A percentile compares a stretch with the other conserved stretches of the same genome.
These are phyloP conservation scores for Eupithecia tripunctaria DNA, from an alignment of 2,888 invertebrate genomes.

Conservation along the genomic window DNA sequence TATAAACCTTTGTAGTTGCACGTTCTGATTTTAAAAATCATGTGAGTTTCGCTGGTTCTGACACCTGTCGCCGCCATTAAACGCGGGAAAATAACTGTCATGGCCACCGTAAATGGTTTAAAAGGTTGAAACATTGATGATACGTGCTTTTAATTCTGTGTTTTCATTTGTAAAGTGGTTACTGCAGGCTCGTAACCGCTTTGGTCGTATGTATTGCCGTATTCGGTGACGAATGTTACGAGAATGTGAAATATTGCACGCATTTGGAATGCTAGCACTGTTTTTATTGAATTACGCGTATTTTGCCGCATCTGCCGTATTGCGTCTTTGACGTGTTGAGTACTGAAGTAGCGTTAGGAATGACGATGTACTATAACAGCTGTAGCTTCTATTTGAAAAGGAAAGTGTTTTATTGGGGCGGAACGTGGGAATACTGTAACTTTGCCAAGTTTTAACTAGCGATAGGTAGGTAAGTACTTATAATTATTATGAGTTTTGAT, in stretches of 20 bases:
- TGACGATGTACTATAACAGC: conserved; percentile 7
- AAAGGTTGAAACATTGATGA: conserved; percentile 63
- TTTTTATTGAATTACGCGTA: conserved; percentile 24
- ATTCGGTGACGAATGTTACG: conserved; percentile 29
- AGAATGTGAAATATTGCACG: conserved; percentile 22
- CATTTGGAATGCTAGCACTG: conserved; percentile 5
- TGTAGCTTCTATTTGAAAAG: conserved; percentile 8
- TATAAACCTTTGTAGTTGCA: conserved; percentile 17
- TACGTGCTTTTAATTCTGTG: conserved; percentile 47
- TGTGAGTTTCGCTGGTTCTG: conserved; percentile 50
- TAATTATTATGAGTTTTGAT: not conserved
- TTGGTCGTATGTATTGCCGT: conserved; percentile 33
- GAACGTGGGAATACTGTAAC: conserved; percentile 3
- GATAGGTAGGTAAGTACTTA: not conserved
- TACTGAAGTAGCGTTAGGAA: conserved; percentile 2
- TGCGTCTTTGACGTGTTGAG: conserved; percentile 15
- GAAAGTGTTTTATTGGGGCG: conserved; percentile 7
- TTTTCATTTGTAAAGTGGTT: conserved; percentile 52
- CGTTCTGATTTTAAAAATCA: conserved; percentile 14
- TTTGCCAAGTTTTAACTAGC: conserved; percentile 3
- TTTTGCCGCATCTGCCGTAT: conserved; percentile 23
- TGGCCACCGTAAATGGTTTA: conserved; percentile 70
- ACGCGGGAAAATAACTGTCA: conserved; percentile 75
- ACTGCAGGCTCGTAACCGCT: conserved; percentile 49
- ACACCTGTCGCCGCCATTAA: conserved; percentile 78